Evolutionary conservation across 2,113 vertebrate genomes (phyloP).

Genomic region (Ellobius talpinus): DNA sequence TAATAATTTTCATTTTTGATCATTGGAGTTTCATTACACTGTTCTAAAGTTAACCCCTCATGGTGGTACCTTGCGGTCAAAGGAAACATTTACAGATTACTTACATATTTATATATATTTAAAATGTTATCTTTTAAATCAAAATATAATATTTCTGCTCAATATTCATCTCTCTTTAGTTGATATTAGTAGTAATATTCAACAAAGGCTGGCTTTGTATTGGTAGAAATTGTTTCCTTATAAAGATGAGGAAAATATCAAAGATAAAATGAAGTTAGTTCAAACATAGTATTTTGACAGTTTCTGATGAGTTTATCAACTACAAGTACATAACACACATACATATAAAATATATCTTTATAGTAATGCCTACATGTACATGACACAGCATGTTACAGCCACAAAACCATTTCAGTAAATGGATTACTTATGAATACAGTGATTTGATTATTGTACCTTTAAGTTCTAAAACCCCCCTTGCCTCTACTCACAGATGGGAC

Average conservation of each 20-base stretch:
- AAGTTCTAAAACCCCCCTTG: not conserved
- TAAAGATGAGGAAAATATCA: not conserved
- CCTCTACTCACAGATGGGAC: not conserved
- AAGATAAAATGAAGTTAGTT: not conserved
- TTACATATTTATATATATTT: not conserved
- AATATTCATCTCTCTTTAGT: not conserved
- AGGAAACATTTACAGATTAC: not conserved
- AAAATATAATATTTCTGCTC: not conserved
- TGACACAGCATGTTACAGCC: not conserved
- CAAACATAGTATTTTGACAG: not conserved
- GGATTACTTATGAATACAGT: not conserved
- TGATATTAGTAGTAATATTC: not conserved
- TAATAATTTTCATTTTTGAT: conserved; percentile 49
- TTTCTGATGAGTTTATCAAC: conserved; percentile 14
- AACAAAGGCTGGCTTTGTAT: not conserved
- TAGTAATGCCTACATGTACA: not conserved
- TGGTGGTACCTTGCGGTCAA: not conserved
- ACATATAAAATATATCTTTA: not conserved
- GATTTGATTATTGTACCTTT: not conserved
- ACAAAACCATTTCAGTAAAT: not conserved
- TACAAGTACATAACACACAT: not conserved
- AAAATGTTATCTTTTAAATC: not conserved
- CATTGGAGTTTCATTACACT: not conserved
- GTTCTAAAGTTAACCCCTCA: not conserved
- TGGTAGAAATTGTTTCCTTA: not conserved